Evolutionary conservation across 2,888 invertebrate species (phyloP).

Genomic region (Liodrosophila aerea): DNA sequence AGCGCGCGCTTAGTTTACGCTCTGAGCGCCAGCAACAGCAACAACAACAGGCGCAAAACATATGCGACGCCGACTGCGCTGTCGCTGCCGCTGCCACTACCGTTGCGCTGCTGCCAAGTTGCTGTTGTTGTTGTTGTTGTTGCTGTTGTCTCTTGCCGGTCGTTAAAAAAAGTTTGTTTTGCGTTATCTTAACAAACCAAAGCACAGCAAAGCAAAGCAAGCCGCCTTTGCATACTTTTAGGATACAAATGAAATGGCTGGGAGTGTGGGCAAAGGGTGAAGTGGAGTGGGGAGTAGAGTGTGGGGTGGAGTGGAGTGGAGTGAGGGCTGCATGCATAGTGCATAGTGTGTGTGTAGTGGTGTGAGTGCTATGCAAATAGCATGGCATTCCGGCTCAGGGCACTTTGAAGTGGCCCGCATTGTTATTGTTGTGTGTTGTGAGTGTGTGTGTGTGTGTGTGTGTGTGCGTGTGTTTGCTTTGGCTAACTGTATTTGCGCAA

Average conservation of each 20-base stretch:
- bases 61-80: conserved; percentile 27
- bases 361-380: conserved; percentile 56
- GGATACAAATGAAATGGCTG: conserved; percentile 32
- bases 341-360: conserved; percentile 4
- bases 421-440: conserved; percentile 16
- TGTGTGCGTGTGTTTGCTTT: conserved; percentile 50
- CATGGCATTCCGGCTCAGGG: conserved; percentile 29
- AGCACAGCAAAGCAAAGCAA: conserved; percentile 18
- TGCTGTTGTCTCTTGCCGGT: conserved; percentile 56
- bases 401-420: conserved; percentile 43
- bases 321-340: no score
- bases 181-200: conserved; percentile 53
- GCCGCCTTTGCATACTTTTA: conserved; percentile 66
- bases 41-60: conserved; percentile 22
- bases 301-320: background rate
- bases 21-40: conserved; percentile 20
- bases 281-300: background rate
- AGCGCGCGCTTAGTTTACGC: conserved; percentile 11
- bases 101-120: conserved; percentile 13
- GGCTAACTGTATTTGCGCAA: conserved; percentile 49
- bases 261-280: background rate
- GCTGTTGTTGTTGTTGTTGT: no score
- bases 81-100: no score
- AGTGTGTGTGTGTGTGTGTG: conserved; percentile 14
- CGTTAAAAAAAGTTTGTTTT: conserved; percentile 62